Base-by-base conservation (phyloP, 2,888 invertebrate species). In the Malthinus flaveolus region DNA sequence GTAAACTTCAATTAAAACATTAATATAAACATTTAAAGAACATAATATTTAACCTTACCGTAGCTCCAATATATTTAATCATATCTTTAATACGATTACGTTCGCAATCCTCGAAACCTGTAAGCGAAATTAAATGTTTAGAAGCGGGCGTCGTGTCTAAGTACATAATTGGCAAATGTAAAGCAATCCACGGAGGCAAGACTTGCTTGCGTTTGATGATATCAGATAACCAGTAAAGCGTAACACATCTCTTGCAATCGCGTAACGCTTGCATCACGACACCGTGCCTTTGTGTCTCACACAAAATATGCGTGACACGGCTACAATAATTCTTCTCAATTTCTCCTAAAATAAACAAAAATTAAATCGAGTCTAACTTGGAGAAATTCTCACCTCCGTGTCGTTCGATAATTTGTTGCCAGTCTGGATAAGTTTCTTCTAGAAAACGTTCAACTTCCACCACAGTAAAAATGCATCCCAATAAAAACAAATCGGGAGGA, bases 31-130 rank as follows among this genome's bases (percentile, higher is more conserved):
- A 12, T 23, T 13, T 23, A 7, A 37, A 37, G 3, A 11, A 55
- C 8, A 1, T 13, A 39, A 80, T 77, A 6, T 23, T 23, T 23
- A 3, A 23, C 5, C 85, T 85, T 75, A 89, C 89, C 78, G 89
- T 91, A 31, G 95, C 96, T 1, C 97, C 97, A 12, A 93, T 84
- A 63, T 90, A 87, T 62, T 88, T 86, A 15, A 95, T 84, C 88
- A 97, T 95, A 71, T 87, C 87, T 70, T 91, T 90, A 37, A 98
- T 83, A 47, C 91, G 83, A 33, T 84, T 83, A 8, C 93, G 81
- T 74, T 97, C 97, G 46, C 91, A 90, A n/a, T 87, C 90, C 52
- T 91, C 87, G 80, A 97, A 99, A 59, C 97, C 97, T 39, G 93
- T 90, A 8, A 93, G 80, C 3, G 93, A 88, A 66, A 95, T 90